Evolutionary conservation across 2,888 invertebrate species (phyloP), one percentile per base, ranked within the genome.

Genomic region (Drosophila yooni): DNA sequence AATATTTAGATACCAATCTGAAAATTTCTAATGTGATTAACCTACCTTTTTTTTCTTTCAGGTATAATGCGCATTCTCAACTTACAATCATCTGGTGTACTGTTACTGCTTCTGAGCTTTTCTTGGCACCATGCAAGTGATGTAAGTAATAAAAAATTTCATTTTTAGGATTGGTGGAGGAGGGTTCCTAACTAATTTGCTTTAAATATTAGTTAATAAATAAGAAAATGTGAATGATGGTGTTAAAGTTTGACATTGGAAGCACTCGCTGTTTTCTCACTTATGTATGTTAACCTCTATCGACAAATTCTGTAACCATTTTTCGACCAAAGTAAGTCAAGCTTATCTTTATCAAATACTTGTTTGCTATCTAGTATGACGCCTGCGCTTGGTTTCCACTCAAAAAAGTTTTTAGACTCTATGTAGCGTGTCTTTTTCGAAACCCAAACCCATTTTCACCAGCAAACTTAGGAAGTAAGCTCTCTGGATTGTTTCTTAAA

Each of bases 41-140:
- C 15, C 21, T 4, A 15, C 7, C 7, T 46, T 21, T 46, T 46
- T 8, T 25, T 46, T 46, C 25, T 53, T 64, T 59, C 13, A 43
- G 50, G 70, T 21, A 59, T n/a, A 58, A 69, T 69, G 69, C 27
- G 18, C 13, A 40, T 38, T 15, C 33, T 25, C 10, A 53, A 46
- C 4, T 52, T 34, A 13, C 38, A 38, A 31, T 7, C 43, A 21
- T 2, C 13, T 27, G 15, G 43, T 21, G 27, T 53, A n/a, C 11
- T 70, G 10, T 13, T 70, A 18, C 1, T 69, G 33, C 31, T 70
- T 21, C 13, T 58, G 8, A 36, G 15, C 36, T 21, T 58, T 21
- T 31, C 18, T 0, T 38, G 11, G 62, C n/a, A 34, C 27, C 36
- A 31, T 3, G n/a, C 10, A 36, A 53, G 13, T 36, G 27, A 53